Percentiles rank a stretch among this genome's conserved stretches.
phyloP scores from a whole-genome alignment of 2,888 invertebrate species.

The Hymenopus coronatus region DNA sequence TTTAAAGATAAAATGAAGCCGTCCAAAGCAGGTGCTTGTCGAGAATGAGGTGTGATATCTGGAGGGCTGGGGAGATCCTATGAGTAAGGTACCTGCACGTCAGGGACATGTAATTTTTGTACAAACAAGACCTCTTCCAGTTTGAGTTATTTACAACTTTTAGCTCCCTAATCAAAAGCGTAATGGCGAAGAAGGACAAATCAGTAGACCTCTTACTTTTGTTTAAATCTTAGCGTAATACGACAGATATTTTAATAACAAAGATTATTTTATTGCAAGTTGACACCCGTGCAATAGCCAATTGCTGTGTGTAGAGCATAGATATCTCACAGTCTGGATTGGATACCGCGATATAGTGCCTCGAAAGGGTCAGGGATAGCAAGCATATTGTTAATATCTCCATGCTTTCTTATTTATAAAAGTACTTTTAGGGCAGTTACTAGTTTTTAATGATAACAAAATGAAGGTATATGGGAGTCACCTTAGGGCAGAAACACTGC shows the following conservation, averaged over 20 bases:
- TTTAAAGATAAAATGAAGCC: background rate
- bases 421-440: background rate
- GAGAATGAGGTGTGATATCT: background rate
- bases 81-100: background rate
- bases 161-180: background rate
- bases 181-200: background rate
- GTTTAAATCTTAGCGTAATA: background rate
- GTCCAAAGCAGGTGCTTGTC: constrained; percentile 12
- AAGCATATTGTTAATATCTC: background rate
- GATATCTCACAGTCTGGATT: background rate
- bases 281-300: background rate
- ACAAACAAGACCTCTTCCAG: background rate
- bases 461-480: background rate
- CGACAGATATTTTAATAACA: background rate
- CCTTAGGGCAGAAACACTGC: background rate
- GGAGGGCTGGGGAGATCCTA: background rate
- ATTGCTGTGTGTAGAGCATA: background rate
- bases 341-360: background rate
- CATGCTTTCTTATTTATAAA: constrained; percentile 7
- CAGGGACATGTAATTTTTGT: background rate
- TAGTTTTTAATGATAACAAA: background rate
- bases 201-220: background rate
- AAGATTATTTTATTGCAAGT: background rate
- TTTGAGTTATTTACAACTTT: background rate
- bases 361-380: background rate